Evolutionary conservation across 2,113 vertebrate genomes (phyloP), one percentile per base, ranked within the genome.

Genomic region (Pitta sordida): DNA sequence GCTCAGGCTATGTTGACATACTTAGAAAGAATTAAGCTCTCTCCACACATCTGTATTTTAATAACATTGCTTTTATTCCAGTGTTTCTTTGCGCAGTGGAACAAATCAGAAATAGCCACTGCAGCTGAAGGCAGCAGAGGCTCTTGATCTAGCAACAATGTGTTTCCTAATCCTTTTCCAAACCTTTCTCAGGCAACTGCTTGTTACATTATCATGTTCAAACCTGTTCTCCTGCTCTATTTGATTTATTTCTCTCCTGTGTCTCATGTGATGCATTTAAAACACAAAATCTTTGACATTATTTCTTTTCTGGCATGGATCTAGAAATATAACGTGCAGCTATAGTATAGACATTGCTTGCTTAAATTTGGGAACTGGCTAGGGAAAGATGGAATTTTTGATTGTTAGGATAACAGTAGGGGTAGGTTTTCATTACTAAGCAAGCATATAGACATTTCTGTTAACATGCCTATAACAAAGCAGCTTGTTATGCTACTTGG

Each of bases 31-130:
- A 71, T 74, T 86, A 80, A 85, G 41, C 24, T 55, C n/a, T 67
- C n/a, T 85, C 39, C n/a, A 21, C 67, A 83, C 87, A 94, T 94
- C 82, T 94, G 70, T 85, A 60, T 94, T 92, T 88, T 77, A 91
- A 83, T 83, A 89, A 36, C 0, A 2, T 70, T 51, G 19, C 2
- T 15, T 75, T 52, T 81, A 59, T 81, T 60, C 62, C 49, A 58
- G 7, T 36, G 21, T 73, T 83, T 82, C 44, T 92, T 91, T 94
- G 49, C 53, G 52, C n/a, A 83, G 86, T 76, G 73, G 94, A 90
- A 90, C 82, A 86, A 94, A 91, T 80, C 71, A 88, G 79, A 70
- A 93, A 92, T 58, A 89, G 67, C 41, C 83, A 20, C 37, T 73
- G 43, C 73, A 89, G 74, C 83, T 93, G 84, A 84, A 82, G 41